Base-by-base conservation (phyloP, 2,888 invertebrate genomes). In the Perithous albicinctus region DNA sequence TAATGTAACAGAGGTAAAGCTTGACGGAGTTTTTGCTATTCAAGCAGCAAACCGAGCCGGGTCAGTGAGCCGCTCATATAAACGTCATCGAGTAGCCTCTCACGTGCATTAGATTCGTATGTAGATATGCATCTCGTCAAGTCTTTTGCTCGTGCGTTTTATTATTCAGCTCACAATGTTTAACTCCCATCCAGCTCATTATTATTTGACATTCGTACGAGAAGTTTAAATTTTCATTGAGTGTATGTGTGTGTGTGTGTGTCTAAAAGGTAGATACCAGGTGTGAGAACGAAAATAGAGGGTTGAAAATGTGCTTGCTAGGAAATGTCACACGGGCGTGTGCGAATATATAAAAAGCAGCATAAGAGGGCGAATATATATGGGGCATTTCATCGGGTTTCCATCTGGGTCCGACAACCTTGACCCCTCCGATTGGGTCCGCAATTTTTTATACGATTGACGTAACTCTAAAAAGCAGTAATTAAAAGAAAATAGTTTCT, bases 301-400 rank as follows among this genome's bases (percentile, higher is more conserved):
- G 48, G 61, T 46, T 48, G 85, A 82, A 86, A 82, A 86, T 84
- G 84, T 85, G 78, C 77, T 78, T 56, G 51, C 74, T 70, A 80
- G 83, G 84, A 89, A 89, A 89, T 89, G 89, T 88, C 89, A 89
- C 78, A 86, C 66, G 77, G 76, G 80, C 72, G 70, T 82, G 38
- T 77, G 63, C 77, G 77, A 77, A 81, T 77, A 69, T 73, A 63
- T 61, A 48, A 32, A 63, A 2, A 59, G 51, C 38, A 72, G 72
- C 35, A 54, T 63, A 56, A 51, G 35, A 67, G 41, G 59, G 18
- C 43, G 6, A 35, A 51, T 29, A 29, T 32, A 29, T 63, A 8
- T 29, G n/a, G n/a, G n/a, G 23, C 54, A 29, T 32, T 43, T n/a
- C 15, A 23, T 23, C 8, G 48, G 26, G 43, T 51, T 26, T 41